A percentile compares a stretch with the other conserved stretches of the same genome.
Evolutionary conservation across 2,113 vertebrate species (phyloP).

Genomic region (Menidia beryllina): DNA sequence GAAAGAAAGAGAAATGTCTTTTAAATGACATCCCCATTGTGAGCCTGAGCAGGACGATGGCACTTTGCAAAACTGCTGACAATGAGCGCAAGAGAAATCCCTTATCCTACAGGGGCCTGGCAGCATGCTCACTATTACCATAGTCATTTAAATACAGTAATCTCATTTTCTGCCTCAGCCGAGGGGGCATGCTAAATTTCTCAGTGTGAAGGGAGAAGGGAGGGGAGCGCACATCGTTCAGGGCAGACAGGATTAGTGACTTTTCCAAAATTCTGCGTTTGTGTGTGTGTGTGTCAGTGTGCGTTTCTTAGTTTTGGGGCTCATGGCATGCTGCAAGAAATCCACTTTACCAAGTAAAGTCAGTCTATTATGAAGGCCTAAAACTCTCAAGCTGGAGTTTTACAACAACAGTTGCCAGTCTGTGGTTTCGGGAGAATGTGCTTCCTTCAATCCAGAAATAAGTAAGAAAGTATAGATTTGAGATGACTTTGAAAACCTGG

Average conservation of each 20-base stretch:
- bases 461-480: no score
- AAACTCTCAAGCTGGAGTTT: neutral
- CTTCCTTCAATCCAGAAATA: no score
- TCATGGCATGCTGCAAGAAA: slow-evolving; percentile 25
- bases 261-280: slow-evolving; percentile 58
- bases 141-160: slow-evolving; percentile 99
- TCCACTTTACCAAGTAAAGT: neutral
- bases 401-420: no score
- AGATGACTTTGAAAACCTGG: no score
- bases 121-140: slow-evolving; percentile 94
- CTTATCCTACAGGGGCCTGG: slow-evolving; percentile 75
- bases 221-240: slow-evolving; percentile 44
- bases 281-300: slow-evolving; percentile 19
- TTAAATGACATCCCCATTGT: slow-evolving; percentile 84
- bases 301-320: slow-evolving; percentile 23
- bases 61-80: slow-evolving; percentile 83
- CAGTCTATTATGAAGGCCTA: neutral
- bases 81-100: slow-evolving; percentile 79
- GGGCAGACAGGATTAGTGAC: slow-evolving; percentile 71
- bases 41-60: slow-evolving; percentile 72
- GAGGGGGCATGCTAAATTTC: slow-evolving; percentile 86
- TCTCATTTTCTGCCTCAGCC: slow-evolving; percentile 98
- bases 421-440: no score
- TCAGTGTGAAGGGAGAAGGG: slow-evolving; percentile 70
- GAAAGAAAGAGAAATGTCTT: slow-evolving; percentile 78